Evolutionary conservation across 2,888 invertebrate species (phyloP).

Genomic region (Notodonta ziczac): DNA sequence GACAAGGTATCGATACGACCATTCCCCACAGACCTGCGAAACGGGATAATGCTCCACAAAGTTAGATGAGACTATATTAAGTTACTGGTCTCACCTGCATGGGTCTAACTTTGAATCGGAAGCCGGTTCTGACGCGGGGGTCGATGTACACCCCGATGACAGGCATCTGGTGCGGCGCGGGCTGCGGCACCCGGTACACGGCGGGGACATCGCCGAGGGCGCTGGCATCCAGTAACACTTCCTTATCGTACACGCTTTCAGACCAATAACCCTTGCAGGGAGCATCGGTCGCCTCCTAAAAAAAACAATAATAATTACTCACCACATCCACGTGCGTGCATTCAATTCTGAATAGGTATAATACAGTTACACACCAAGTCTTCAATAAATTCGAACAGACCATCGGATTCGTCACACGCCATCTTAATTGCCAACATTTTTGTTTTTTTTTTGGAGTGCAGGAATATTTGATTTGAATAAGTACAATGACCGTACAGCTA

Average conservation of each 20-base stretch:
- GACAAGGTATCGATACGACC: slow-evolving; percentile 41
- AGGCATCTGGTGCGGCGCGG: slow-evolving; percentile 87
- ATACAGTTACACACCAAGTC: slow-evolving; percentile 26
- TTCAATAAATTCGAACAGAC: slow-evolving; percentile 19
- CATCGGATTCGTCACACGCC: slow-evolving; percentile 20
- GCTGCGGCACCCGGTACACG: slow-evolving; percentile 85
- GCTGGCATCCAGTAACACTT: slow-evolving; percentile 83
- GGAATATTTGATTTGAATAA: slow-evolving; percentile 20
- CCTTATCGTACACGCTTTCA: slow-evolving; percentile 57
- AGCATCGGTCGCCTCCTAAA: slow-evolving; percentile 68
- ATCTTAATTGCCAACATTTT: slow-evolving; percentile 38
- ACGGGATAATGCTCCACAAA: slow-evolving; percentile 47
- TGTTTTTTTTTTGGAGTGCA: slow-evolving; percentile 11
- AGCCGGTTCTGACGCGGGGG: slow-evolving; percentile 88
- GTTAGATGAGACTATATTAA: slow-evolving; percentile 44
- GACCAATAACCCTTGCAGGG: slow-evolving; percentile 62
- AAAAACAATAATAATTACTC: slow-evolving; percentile 25
- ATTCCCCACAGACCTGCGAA: slow-evolving; percentile 60
- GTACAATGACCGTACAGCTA: slow-evolving; percentile 49
- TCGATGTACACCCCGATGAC: slow-evolving; percentile 90
- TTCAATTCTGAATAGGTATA: slow-evolving; percentile 5
- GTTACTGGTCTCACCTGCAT: slow-evolving; percentile 82
- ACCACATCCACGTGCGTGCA: slow-evolving; percentile 6
- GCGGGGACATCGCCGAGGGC: slow-evolving; percentile 87
- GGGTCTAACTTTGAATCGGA: slow-evolving; percentile 89